Evolutionary conservation across 2,113 vertebrate genomes (phyloP).

Genomic region (Epinephelus moara): DNA sequence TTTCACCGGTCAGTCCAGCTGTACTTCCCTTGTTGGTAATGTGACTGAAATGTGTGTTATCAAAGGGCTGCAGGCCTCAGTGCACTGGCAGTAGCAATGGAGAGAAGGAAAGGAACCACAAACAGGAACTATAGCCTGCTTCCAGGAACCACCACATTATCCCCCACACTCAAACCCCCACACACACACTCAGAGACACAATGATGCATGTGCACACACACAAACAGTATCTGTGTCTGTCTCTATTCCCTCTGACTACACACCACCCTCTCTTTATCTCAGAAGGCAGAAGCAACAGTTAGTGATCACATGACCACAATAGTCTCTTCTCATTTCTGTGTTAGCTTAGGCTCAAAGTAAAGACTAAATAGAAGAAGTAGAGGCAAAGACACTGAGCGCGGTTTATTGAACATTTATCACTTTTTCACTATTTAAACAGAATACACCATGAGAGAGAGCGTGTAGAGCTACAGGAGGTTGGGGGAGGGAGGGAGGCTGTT

Average conservation of each 20-base stretch:
- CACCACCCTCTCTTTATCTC: conserved; percentile 45
- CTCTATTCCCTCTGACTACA: not conserved
- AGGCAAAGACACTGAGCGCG: not conserved
- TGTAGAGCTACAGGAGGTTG: conserved; percentile 42
- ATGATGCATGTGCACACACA: not conserved
- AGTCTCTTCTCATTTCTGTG: conserved; percentile 4
- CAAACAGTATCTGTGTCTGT: conserved; percentile 22
- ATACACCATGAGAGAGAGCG: conserved; percentile 23
- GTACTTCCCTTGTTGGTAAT: conserved; percentile 53
- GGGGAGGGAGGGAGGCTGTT: conserved; percentile 68
- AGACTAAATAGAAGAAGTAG: not conserved
- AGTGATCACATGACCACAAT: conserved; percentile 46
- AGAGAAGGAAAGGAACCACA: conserved; percentile 46
- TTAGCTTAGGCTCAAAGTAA: conserved; percentile 18
- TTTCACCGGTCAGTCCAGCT: conserved; percentile 29
- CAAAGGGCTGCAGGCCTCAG: conserved; percentile 59
- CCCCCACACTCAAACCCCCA: not conserved
- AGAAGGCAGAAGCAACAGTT: conserved; percentile 75
- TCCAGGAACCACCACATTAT: conserved; percentile 52
- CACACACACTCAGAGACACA: not conserved
- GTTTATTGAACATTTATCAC: conserved; percentile 2
- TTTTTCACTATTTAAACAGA: conserved; percentile 61
- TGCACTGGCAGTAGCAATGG: conserved; percentile 9
- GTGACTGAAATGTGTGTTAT: conserved; percentile 60
- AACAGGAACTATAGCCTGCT: conserved; percentile 56